Evolutionary conservation across 2,113 vertebrate genomes (phyloP).

Genomic region (Copsychus sechellarum): DNA sequence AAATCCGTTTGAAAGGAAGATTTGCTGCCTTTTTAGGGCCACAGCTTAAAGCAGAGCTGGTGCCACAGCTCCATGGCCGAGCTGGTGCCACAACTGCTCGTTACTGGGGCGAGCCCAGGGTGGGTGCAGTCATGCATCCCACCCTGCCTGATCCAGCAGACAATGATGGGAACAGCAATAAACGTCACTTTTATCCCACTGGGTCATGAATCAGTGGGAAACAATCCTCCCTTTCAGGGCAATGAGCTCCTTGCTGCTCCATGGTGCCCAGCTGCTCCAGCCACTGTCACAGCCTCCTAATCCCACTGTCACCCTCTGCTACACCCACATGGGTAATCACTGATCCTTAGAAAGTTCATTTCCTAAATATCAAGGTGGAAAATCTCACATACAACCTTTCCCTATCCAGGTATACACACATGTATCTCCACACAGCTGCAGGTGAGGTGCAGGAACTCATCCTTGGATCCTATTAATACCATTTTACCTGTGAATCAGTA

Average conservation of each 20-base stretch:
- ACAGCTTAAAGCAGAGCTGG: background rate
- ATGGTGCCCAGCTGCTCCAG: background rate
- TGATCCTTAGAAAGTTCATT: background rate
- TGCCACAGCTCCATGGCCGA: background rate
- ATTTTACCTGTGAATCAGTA: background rate
- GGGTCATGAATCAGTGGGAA: background rate
- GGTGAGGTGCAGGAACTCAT: background rate
- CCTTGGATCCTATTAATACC: background rate
- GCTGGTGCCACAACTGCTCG: background rate
- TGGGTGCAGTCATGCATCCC: conserved; percentile 2
- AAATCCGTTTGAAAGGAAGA: background rate
- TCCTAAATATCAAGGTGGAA: background rate
- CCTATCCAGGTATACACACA: rapidly evolving
- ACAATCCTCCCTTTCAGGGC: conserved; percentile 39
- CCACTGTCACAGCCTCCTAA: background rate
- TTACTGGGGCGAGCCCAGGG: background rate
- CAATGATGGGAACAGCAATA: background rate
- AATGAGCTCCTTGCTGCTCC: background rate
- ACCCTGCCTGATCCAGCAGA: background rate
- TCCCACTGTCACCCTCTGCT: background rate
- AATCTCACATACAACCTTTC: background rate
- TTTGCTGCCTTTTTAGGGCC: background rate
- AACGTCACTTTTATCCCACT: background rate
- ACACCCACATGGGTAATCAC: background rate
- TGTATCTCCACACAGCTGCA: background rate